Evolutionary conservation across 2,113 vertebrate genomes (phyloP), one percentile per base, ranked within the genome.

Genomic region (Potamarius usumacintae): DNA sequence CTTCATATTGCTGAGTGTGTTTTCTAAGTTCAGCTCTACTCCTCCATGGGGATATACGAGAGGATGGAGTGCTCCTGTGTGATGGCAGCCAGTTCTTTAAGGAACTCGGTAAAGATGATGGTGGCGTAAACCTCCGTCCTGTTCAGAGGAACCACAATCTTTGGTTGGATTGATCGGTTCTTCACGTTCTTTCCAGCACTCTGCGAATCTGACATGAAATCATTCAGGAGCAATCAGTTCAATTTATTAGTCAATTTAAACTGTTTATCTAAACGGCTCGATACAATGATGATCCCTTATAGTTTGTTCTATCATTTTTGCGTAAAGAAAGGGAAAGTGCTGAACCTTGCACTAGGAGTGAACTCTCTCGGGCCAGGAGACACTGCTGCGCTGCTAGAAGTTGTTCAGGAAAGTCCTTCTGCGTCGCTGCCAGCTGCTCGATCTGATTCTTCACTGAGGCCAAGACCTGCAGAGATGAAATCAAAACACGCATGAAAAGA

Each of bases 401-500:
- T 90, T 97, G 94, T 82, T 95, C 94, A 0, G 96, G 93, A 77
- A 98, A 99, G 92, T 99, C 97, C 91, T 96, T 96, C 92, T 96
- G 96, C 80, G 91, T 50, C 0, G 94, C 95, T 53, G 96, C 96
- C 92, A 96, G 94, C 89, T 96, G 94, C 67, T 99, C 98, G 8
- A 99, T 99, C 95, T 98, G 97, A 92, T 97, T 97, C 94, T 98
- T 99, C 91, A 99, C 94, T 71, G 95, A 98, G 69, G 98, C 97
- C 17, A 99, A 95, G 76, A 99, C 98, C 98, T 99, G 93, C 12
- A 67, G 30, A 87, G 76, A 76, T 63, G 5, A 20, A 87, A 65
- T 69, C 10, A 80, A 4, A 55, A 86, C 27, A 34, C 11, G 20
- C 52, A 15, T 50, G 22, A 82, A 53, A 6, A 5, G 18, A 48